Evolutionary conservation across 2,888 invertebrate species (phyloP).

Genomic region (Mesoligia furuncula): DNA sequence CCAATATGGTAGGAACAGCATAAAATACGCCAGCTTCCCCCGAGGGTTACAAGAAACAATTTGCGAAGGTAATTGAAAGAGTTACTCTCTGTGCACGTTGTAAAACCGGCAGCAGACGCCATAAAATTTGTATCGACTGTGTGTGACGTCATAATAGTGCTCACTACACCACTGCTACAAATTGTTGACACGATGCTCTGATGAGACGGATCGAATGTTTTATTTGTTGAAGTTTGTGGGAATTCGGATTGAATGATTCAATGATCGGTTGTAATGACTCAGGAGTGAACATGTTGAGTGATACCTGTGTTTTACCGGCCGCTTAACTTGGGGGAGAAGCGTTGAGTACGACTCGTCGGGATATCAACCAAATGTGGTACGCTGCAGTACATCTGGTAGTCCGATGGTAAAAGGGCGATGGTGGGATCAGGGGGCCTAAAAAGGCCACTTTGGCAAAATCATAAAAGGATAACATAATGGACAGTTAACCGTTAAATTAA

Average conservation of each 20-base stretch:
- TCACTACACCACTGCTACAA: constrained; percentile 38
- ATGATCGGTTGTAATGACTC: not conserved
- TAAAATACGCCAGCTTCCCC: constrained; percentile 29
- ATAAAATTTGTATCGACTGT: constrained; percentile 65
- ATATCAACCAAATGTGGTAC: too few species aligned
- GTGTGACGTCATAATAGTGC: constrained; percentile 54
- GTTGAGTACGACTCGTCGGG: too few species aligned
- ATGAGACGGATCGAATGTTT: constrained; percentile 11
- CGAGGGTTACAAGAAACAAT: constrained; percentile 54
- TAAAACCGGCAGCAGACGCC: constrained; percentile 51
- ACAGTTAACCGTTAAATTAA: too few species aligned
- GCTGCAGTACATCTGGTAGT: too few species aligned
- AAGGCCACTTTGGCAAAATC: too few species aligned
- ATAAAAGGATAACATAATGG: too few species aligned
- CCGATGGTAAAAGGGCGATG: too few species aligned
- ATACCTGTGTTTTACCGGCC: not conserved
- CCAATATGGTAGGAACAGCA: constrained; percentile 33
- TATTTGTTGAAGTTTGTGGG: constrained; percentile 28
- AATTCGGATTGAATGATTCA: constrained; percentile 35
- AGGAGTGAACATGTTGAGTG: not conserved
- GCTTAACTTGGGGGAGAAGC: not conserved
- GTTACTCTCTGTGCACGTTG: constrained; percentile 42
- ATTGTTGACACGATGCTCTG: constrained; percentile 45
- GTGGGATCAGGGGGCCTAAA: too few species aligned
- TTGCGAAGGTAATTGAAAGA: constrained; percentile 54